Percentiles rank a stretch among this genome's conserved stretches.
Conservation (phyloP, 2,797 vertebrate species). For the Hirundo rustica region DNA sequence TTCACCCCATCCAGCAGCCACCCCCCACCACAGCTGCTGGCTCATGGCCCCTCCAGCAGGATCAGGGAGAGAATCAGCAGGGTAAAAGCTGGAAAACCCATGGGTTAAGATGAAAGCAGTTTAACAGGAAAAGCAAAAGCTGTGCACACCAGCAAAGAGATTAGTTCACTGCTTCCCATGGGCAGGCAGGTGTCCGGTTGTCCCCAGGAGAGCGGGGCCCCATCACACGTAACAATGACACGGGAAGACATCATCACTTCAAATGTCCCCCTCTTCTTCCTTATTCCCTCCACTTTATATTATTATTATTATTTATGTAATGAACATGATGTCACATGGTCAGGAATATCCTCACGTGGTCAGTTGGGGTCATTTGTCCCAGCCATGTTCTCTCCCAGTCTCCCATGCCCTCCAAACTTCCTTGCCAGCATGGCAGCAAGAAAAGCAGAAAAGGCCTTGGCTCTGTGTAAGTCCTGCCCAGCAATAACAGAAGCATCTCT, state of each 20-base stretch:
- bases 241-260: neutral
- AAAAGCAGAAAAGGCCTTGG: neutral
- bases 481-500: neutral
- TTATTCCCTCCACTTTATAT: neutral
- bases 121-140: neutral
- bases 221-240: accelerated
- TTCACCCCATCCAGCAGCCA: neutral
- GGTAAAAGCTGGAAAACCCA: neutral
- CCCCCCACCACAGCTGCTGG: accelerated
- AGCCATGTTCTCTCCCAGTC: neutral
- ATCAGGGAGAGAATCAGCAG: neutral
- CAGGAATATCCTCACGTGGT: neutral
- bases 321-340: neutral
- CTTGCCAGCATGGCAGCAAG: neutral
- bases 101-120: neutral
- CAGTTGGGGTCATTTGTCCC: neutral
- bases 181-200: neutral
- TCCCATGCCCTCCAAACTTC: neutral
- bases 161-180: neutral
- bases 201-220: neutral
- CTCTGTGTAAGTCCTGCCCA: neutral
- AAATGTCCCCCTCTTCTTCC: neutral
- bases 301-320: neutral
- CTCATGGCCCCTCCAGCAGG: neutral
- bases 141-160: neutral